A percentile compares a stretch with the other conserved stretches of the same genome.
phyloP scores from a whole-genome alignment of 2,888 invertebrate genomes.

The Meloe dianella region DNA sequence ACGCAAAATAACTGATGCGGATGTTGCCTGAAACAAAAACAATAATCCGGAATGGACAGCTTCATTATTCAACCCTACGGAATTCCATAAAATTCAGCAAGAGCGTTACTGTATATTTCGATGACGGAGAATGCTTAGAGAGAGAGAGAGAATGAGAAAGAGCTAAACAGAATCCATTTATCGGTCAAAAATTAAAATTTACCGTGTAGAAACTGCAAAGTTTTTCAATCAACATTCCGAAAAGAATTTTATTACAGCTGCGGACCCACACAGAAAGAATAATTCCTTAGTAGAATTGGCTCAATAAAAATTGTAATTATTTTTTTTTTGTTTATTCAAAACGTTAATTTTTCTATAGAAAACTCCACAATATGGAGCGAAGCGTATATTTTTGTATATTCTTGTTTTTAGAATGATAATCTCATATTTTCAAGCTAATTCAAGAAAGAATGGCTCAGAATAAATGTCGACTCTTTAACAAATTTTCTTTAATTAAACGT shows the following conservation, averaged over 20 bases:
- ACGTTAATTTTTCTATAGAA: not conserved
- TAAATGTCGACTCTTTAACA: conserved; percentile 37
- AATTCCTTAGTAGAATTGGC: conserved; percentile 20
- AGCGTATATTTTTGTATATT: not conserved
- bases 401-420: not conserved
- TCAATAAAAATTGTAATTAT: conserved; percentile 30
- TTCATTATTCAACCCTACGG: conserved; percentile 40
- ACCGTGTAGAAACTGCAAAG: conserved; percentile 28
- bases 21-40: conserved; percentile 6
- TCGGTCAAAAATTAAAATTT: conserved; percentile 34
- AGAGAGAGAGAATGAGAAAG: not conserved
- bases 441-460: conserved; percentile 28
- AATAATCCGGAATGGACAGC: conserved; percentile 43
- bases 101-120: conserved; percentile 17
- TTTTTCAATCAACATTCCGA: conserved; percentile 37
- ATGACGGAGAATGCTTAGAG: not conserved
- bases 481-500: conserved; percentile 45
- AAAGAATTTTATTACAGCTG: conserved; percentile 28
- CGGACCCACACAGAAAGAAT: conserved; percentile 20
- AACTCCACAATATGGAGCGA: not conserved
- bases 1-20: conserved; percentile 4
- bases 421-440: conserved; percentile 7
- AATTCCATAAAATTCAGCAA: conserved; percentile 33
- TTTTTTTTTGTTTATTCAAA: conserved; percentile 26
- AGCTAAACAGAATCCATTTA: conserved; percentile 21